Evolutionary conservation across 1,140 invertebrate genomes (phyloP), one percentile per base, ranked within the genome.

Genomic region (Penaeus chinensis): DNA sequence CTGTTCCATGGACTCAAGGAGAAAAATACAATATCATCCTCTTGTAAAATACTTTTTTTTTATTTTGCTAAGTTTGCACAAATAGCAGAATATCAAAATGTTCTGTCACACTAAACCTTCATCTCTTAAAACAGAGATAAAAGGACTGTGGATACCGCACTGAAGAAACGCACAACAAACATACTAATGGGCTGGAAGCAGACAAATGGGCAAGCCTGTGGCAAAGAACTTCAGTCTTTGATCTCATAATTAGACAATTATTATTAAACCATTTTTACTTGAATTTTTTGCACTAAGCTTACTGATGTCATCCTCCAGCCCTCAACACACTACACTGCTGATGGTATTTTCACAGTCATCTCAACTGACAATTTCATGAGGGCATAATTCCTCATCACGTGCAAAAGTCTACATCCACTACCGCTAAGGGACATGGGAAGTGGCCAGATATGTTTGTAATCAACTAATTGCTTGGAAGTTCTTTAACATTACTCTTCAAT

Each of bases 11-110:
- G 54, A 16, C 10, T 16, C 10, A 54, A 16, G 54, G 16, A 54
- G 16, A 54, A 54, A 54, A 54, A 54, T 13, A 54, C 54, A 54
- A 54, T 54, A 54, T 54, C 54, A 11, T 54, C 54, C 54, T 87
- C 86, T 76, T 87, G 86, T 87, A 87, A 87, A 87, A 87, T 87
- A 87, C 54, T 54, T 54, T 54, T 54, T 54, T 54, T 87, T 83
- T 87, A 87, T 87, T 87, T 87, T 87, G 81, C 86, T 87, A 87
- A 82, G 86, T 82, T 87, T 87, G 86, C 86, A 87, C 86, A 87
- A 87, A 81, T 87, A 87, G 86, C 86, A 77, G 86, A 83, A 87
- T 87, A 87, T 87, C 86, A 87, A 87, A 87, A 87, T 76, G 69
- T 77, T 83, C 81, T 82, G 86, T 82, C 86, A 87, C 80, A 87